Percentiles rank a stretch among this genome's conserved stretches.
phyloP scores from a whole-genome alignment of 2,888 invertebrate species.

The Leistus spinibarbis region DNA sequence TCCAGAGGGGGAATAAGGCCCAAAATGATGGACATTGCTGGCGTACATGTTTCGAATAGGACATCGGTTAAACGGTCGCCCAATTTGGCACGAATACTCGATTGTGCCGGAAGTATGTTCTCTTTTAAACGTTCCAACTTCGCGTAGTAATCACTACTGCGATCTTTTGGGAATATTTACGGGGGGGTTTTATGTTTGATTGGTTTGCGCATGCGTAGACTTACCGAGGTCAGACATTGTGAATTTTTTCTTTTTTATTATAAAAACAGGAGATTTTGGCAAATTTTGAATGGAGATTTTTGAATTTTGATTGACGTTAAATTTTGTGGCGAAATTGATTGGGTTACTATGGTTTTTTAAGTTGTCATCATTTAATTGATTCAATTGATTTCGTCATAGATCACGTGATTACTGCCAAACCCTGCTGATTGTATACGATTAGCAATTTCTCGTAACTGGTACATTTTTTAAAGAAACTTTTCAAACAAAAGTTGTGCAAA shows the following conservation, averaged over 20 bases:
- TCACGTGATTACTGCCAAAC: no score
- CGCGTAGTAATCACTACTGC: constrained; percentile 47
- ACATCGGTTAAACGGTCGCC: constrained; percentile 52
- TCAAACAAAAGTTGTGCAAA: no score
- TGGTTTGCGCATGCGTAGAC: neutral
- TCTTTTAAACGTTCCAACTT: constrained; percentile 45
- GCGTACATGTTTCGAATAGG: constrained; percentile 51
- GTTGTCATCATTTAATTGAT: no score
- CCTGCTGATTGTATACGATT: no score
- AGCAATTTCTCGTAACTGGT: no score
- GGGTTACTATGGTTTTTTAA: neutral
- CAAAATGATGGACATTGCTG: constrained; percentile 48
- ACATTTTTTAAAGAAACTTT: no score
- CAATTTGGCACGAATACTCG: constrained; percentile 50
- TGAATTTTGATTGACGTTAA: neutral
- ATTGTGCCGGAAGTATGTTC: constrained; percentile 51
- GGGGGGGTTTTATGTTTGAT: neutral
- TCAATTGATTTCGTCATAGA: no score
- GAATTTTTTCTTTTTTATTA: neutral
- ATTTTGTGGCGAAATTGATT: neutral
- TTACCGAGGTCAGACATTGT: neutral
- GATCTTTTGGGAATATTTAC: constrained; percentile 37
- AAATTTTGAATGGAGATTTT: no score
- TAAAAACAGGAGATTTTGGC: neutral
- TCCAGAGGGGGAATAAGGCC: constrained; percentile 50